Evolutionary conservation across 2,113 vertebrate genomes (phyloP), one percentile per base, ranked within the genome.

Genomic region (Corydoras maculifer): DNA sequence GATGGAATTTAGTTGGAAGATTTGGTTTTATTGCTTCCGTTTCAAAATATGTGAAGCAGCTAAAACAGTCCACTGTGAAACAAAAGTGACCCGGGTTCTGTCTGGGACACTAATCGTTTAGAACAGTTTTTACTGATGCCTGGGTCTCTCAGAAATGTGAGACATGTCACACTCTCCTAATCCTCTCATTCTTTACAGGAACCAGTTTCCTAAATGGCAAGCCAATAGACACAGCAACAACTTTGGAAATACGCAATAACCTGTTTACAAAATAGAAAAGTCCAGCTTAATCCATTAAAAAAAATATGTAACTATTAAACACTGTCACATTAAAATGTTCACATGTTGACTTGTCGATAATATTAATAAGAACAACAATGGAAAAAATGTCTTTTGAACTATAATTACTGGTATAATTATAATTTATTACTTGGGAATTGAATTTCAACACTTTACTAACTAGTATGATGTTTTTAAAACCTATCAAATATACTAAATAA

Each of bases 141-240:
- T 54, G 72, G 73, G 58, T 30, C 65, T 81, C 51, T 75, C 79
- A 74, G 49, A 25, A 66, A 69, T 73, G 60, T 77, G 77, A 79
- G 75, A 75, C 72, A 81, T 81, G 58, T 76, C 74, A 77, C 79
- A 81, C 79, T 32, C 63, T 32, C 65, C 65, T 75, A 80, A 75
- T 77, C 75, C 73, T 58, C 64, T 72, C 70, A 78, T 74, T 74
- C 72, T 63, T 81, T 68, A 77, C 58, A 77, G 74, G 58, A 69
- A 65, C 61, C 65, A 63, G 65, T 67, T 72, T 76, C 65, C 77
- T 66, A 15, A 58, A 51, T 32, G 31, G 51, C 67, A 15, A 75
- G 53, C 74, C 66, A 65, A 66, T 49, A 55, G 43, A 68, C 64
- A 68, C 31, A 14, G 30, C 18, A 65, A 61, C 48, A 49, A 70